A percentile compares a stretch with the other conserved stretches of the same genome.
These are phyloP conservation scores for Falco punctatus DNA, from an alignment of 2,113 vertebrate species.

Conservation along the genomic window DNA sequence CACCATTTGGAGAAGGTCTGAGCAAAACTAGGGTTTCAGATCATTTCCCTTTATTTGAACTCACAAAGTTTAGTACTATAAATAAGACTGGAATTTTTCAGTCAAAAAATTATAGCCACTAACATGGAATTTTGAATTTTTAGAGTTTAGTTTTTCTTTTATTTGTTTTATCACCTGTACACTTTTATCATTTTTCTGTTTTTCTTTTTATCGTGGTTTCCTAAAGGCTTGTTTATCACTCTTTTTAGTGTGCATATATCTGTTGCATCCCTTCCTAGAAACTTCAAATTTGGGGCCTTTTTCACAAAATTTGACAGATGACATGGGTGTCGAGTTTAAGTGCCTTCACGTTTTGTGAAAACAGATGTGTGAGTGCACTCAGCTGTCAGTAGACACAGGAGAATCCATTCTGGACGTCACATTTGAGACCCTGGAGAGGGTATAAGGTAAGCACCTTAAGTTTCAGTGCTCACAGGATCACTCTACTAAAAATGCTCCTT, in stretches of 20 bases:
- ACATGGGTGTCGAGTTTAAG: neutral
- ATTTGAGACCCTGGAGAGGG: neutral
- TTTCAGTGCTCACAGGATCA: neutral
- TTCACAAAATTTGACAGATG: neutral
- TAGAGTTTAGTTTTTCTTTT: neutral
- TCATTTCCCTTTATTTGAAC: neutral
- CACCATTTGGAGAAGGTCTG: neutral
- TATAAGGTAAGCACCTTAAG: neutral
- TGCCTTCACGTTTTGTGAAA: neutral
- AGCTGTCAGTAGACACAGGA: neutral
- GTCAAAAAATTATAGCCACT: neutral
- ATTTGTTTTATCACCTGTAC: neutral
- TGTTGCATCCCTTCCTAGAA: neutral
- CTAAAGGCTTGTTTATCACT: neutral
- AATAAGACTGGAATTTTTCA: neutral
- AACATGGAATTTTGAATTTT: neutral
- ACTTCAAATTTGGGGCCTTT: neutral
- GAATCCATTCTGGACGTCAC: neutral
- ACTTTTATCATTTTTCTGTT: neutral
- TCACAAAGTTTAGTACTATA: neutral
- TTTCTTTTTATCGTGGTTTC: neutral
- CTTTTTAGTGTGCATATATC: neutral
- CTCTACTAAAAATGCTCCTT: neutral
- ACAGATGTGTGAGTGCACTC: neutral
- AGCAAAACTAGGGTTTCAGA: neutral